phyloP scores from a whole-genome alignment of 2,888 invertebrate genomes.

The Stomorhina lunata region DNA sequence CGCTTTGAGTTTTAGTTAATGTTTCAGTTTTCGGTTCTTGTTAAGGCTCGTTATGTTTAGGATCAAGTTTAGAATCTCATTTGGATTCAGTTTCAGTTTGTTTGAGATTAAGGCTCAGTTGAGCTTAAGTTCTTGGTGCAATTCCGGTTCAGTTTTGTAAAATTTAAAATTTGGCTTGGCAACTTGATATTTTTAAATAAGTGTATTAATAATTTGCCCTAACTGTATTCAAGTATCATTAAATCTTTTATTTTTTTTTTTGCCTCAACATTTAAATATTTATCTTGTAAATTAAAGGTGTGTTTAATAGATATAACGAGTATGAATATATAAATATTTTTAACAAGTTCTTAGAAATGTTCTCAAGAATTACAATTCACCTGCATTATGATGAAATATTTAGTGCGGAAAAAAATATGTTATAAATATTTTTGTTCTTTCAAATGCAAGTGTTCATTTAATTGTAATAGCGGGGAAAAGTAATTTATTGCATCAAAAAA shows the following conservation, averaged over 20 bases:
- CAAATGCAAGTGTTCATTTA: conserved; percentile 42
- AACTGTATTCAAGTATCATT: not conserved
- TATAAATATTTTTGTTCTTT: not conserved
- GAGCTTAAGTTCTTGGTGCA: too few species aligned
- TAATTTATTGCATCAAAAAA: conserved; percentile 2
- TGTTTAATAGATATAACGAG: conserved; percentile 16
- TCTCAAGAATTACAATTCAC: conserved; percentile 35
- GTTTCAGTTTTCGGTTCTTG: too few species aligned
- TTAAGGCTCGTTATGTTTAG: too few species aligned
- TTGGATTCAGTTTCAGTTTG: too few species aligned
- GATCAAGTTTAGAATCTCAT: too few species aligned
- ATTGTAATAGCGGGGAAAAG: conserved; percentile 36
- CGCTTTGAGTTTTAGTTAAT: too few species aligned
- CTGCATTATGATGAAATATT: conserved; percentile 47
- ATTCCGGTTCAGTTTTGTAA: too few species aligned
- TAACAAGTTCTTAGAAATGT: conserved; percentile 4
- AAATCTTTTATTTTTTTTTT: not conserved
- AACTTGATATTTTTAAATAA: too few species aligned
- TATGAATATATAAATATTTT: not conserved
- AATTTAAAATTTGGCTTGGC: too few species aligned
- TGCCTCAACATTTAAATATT: not conserved
- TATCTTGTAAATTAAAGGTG: conserved; percentile 32
- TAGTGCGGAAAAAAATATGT: conserved; percentile 19
- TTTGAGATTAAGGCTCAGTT: too few species aligned
- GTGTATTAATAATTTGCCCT: not conserved